These are phyloP conservation scores for Rotaria sp. DNA, from an alignment of 2,888 invertebrate genomes.

Conservation along the genomic window DNA sequence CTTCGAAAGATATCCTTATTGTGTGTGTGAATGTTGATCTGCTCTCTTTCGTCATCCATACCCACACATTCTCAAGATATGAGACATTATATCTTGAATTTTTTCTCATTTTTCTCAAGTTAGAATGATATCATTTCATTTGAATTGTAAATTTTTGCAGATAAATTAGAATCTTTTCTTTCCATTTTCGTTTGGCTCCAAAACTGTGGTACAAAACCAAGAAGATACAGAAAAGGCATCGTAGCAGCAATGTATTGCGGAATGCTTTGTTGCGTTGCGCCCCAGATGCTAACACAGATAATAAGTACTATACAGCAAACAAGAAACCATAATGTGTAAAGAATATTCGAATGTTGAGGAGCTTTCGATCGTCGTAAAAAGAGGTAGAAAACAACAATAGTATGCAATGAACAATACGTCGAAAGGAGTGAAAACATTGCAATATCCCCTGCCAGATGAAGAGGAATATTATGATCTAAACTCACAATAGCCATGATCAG, in stretches of 20 bases:
- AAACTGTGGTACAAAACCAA: neutral
- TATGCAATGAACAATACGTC: neutral
- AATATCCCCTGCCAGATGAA: neutral
- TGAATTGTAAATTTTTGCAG: too few species aligned
- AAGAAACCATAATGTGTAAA: neutral
- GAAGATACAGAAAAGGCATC: neutral
- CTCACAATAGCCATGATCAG: neutral
- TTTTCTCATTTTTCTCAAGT: too few species aligned
- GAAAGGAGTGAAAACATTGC: neutral
- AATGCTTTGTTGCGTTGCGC: neutral
- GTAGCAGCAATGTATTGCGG: neutral
- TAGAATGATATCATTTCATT: too few species aligned
- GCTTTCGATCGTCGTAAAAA: neutral
- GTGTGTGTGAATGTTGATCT: too few species aligned
- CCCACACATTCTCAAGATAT: too few species aligned
- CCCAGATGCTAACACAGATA: neutral
- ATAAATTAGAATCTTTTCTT: neutral
- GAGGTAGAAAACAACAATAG: neutral
- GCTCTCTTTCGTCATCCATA: too few species aligned
- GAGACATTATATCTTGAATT: too few species aligned
- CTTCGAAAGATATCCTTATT: too few species aligned
- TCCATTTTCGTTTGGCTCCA: neutral
- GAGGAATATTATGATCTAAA: neutral
- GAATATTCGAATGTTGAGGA: neutral
- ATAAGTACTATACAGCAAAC: neutral